Evolutionary conservation across 2,888 invertebrate species (phyloP).

Genomic region (Enchytraeus crypticus): DNA sequence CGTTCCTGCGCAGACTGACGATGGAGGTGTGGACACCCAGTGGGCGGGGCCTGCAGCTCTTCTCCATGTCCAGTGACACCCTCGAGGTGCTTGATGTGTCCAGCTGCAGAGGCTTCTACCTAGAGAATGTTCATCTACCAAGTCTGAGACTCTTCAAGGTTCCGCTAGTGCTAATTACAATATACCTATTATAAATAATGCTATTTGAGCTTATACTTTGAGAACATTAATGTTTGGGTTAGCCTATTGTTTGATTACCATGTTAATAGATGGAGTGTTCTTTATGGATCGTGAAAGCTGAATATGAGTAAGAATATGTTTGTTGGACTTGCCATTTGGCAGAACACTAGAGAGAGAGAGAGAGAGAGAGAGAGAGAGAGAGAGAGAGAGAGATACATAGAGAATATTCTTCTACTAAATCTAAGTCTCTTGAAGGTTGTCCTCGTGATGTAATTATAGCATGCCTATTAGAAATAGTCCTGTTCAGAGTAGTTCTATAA

Average conservation of each 20-base stretch:
- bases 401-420: no score
- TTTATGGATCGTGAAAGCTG: no score
- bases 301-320: no score
- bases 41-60: conserved; percentile 35
- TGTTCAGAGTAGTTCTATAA: no score
- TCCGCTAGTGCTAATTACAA: neutral
- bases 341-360: no score
- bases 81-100: conserved; percentile 43
- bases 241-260: neutral
- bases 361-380: no score
- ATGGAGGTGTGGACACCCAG: conserved; percentile 45
- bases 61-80: conserved; percentile 33
- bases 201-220: neutral
- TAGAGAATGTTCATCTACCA: conserved; percentile 35
- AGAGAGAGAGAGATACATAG: no score
- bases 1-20: conserved; percentile 34
- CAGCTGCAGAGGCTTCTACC: conserved; percentile 44
- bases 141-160: conserved; percentile 31
- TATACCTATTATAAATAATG: neutral
- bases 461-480: no score
- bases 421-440: no score
- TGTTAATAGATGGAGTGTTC: no score
- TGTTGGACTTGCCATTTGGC: no score
- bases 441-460: no score
- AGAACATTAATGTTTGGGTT: neutral